Evolutionary conservation across 2,113 vertebrate species (phyloP), one percentile per base, ranked within the genome.

Genomic region (Syngnathoides biaculeatus): DNA sequence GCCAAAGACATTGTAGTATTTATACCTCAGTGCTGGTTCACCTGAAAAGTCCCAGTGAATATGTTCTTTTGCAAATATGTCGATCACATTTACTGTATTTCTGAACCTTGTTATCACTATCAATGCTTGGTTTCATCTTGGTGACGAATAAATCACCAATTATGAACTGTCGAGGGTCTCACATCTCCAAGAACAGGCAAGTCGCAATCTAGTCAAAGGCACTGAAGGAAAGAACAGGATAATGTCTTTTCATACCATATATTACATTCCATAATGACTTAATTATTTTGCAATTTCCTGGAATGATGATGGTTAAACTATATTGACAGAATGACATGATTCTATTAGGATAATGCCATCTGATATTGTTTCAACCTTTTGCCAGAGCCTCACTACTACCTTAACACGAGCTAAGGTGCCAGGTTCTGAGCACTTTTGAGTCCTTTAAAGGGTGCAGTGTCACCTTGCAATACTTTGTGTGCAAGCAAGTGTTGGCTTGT

Each of bases 401-500:
- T 20, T 14, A 35, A 35, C 30, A 35, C 6, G 30, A 35, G 17
- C 17, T 48, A 48, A 20, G 47, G 47, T 48, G 42, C 10, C 22
- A 5, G 5, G 30, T 38, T 59, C 27, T 20, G 38, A 22, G 10
- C 35, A 20, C 38, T 20, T 60, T 60, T 6, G 0, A 11, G 20
- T 39, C 19, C 9, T 35, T 17, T 19, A 8, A 30, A 35, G 9
- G 26, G 13, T 27, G 56, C 9, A 39, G 48, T 22, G 26, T 55
- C n/a, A 79, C 67, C 52, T 24, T 2, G n/a, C 10, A 53, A 12
- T n/a, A 61, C 52, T 35, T 43, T 57, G 64, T 50, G 57, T 50
- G 63, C 58, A 65, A 67, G 79, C 79, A 83, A 69, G 88, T 77
- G 56, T 47, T 38, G 69, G 61, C 85, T 74, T 24, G 79, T 64